These are phyloP conservation scores for Halocynthia aurantium DNA, from an alignment of 23 tunicate species.

Conservation along the genomic window DNA sequence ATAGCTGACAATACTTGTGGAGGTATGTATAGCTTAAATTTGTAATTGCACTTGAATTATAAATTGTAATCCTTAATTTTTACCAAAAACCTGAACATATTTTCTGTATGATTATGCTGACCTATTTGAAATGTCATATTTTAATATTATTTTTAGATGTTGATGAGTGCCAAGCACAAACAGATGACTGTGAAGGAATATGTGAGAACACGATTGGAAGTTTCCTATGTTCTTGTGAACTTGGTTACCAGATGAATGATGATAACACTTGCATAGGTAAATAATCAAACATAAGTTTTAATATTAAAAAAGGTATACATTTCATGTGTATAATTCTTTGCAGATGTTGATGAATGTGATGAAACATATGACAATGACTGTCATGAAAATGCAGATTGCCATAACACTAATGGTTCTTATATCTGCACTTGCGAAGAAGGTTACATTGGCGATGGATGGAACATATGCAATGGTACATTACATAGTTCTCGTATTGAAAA, in stretches of 20 bases:
- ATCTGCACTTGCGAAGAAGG: constrained; percentile 21
- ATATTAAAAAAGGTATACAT: background rate
- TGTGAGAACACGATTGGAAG: constrained; percentile 29
- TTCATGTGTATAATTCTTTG: background rate
- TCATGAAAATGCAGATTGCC: background rate
- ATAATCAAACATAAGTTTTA: constrained; percentile 15
- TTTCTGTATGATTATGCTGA: too few species aligned
- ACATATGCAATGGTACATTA: constrained; percentile 5
- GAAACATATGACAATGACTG: background rate
- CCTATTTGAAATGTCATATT: too few species aligned
- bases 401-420: constrained; percentile 14
- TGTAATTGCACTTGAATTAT: background rate
- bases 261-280: constrained; percentile 24
- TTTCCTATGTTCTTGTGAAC: constrained; percentile 16
- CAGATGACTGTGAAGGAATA: background rate
- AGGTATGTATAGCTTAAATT: background rate
- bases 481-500: background rate
- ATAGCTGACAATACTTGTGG: background rate
- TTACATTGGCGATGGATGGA: constrained; percentile 17
- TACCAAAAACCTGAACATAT: too few species aligned
- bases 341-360: constrained; percentile 11
- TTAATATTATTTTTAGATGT: background rate
- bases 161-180: background rate
- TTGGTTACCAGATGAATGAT: constrained; percentile 12
- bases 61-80: background rate